Evolutionary conservation across 1,140 invertebrate genomes (phyloP).

Genomic region (Zaprionus kolodkinae): DNA sequence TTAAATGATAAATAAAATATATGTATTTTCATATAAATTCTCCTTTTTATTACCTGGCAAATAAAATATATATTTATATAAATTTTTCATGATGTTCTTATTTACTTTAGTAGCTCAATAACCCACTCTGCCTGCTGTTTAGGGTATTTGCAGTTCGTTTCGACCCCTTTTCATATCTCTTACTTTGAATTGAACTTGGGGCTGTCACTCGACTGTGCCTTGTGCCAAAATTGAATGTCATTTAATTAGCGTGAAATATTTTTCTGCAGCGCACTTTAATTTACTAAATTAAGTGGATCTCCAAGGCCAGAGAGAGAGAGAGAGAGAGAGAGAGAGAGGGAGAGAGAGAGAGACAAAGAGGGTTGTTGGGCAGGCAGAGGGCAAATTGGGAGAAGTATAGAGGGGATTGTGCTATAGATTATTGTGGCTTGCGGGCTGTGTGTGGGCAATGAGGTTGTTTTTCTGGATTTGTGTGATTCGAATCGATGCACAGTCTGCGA

Average conservation of each 20-base stretch:
- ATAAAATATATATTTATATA: too few species aligned
- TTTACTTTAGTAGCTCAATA: too few species aligned
- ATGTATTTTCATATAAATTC: too few species aligned
- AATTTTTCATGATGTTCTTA: too few species aligned
- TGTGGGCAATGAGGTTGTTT: neutral
- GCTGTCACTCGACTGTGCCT: constrained; percentile 10
- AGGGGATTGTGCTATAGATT: neutral
- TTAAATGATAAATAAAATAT: too few species aligned
- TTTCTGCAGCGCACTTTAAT: constrained; percentile 65
- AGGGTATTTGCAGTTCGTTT: neutral
- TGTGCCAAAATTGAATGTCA: constrained; percentile 54
- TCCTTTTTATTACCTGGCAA: too few species aligned
- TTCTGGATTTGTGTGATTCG: constrained; percentile 12
- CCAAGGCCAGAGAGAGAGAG: neutral
- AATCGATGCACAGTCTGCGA: constrained; percentile 18
- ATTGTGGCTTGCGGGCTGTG: constrained; percentile 5
- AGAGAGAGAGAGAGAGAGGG: neutral
- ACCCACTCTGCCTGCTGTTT: too few species aligned
- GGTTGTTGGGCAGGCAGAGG: neutral
- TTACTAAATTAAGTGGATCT: constrained; percentile 69
- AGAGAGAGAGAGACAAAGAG: neutral
- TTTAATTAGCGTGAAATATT: constrained; percentile 77
- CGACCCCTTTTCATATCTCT: neutral
- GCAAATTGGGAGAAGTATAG: neutral
- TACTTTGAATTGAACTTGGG: neutral